Percentiles rank a stretch among this genome's conserved stretches.
Conservation (phyloP, 2,797 vertebrate genomes). For the Sebastes minor region DNA sequence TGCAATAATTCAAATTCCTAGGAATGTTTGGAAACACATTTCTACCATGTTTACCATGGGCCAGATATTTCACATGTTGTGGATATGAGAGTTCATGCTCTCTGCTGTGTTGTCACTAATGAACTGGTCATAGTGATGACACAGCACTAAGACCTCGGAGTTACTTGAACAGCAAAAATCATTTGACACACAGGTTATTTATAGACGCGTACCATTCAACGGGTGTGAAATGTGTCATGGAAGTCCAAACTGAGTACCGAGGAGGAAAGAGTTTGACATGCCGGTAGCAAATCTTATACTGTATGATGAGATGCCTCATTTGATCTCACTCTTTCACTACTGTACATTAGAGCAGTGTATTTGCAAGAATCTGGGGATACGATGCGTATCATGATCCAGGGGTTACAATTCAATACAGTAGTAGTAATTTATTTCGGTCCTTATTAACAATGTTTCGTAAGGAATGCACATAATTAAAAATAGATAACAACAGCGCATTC, state of each 20-base stretch:
- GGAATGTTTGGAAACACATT: neutral
- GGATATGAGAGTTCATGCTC: neutral
- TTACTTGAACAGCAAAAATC: constrained; percentile 7
- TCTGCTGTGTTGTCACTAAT: neutral
- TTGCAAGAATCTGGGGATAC: too few species aligned
- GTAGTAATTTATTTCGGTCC: too few species aligned
- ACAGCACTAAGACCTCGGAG: neutral
- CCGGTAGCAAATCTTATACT: neutral
- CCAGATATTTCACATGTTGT: neutral
- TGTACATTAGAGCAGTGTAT: neutral
- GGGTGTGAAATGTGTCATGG: constrained; percentile 60
- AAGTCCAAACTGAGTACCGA: constrained; percentile 26
- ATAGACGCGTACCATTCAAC: neutral
- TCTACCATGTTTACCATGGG: neutral
- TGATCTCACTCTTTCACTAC: neutral
- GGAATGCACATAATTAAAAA: too few species aligned
- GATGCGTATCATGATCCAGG: too few species aligned
- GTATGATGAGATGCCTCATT: neutral
- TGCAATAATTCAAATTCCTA: neutral
- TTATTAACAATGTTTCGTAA: too few species aligned
- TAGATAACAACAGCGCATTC: too few species aligned
- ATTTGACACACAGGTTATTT: constrained; percentile 35
- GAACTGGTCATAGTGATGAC: constrained; percentile 6
- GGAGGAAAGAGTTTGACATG: neutral
- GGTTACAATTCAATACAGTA: too few species aligned